Base-by-base conservation (phyloP, 2,888 invertebrate genomes). In the Drosophila lutescens region DNA sequence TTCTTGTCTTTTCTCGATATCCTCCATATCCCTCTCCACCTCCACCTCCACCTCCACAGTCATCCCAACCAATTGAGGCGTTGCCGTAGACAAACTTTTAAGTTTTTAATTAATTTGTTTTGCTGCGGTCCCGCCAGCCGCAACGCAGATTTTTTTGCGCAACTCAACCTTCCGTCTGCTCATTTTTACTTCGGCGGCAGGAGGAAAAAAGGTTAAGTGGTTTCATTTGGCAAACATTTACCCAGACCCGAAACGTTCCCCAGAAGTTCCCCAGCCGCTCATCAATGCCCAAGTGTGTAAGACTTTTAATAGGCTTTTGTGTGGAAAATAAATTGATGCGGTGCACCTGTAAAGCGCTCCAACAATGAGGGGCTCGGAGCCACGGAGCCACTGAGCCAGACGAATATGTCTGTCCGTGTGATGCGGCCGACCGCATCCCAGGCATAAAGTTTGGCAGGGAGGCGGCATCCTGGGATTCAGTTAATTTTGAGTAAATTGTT, bases 271-370 rank as follows among this genome's bases (percentile, higher is more conserved):
- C 51, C 69, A 41, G 44, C 68, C 61, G 54, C 68, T 68, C 83
- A 69, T 79, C 77, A 79, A 79, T 71, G 61, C 71, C 69, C 69
- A 65, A 65, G 77, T 70, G 86, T 69, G 81, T 84, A 76, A 51
- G 83, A 78, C 74, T 80, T 86, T 88, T 80, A 85, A 85, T 85
- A 86, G 87, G 88, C 81, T 88, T 86, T 88, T 85, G 85, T 83
- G 85, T 85, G 81, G 79, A 84, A 85, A 88, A 85, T 88, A 85
- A 87, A 88, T 87, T 84, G 89, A 87, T 86, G 86, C 74, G 89
- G 86, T 82, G 85, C 89, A 86, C 86, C 86, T 86, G 86, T 68
- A 80, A 89, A 88, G 76, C 73, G 79, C 50, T 59, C 54, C 60
- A 65, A 77, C 74, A 80, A 86, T 76, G 59, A 57, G 72, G n/a